Conservation (phyloP, 2,113 vertebrate genomes). For the Callospermophilus lateralis region DNA sequence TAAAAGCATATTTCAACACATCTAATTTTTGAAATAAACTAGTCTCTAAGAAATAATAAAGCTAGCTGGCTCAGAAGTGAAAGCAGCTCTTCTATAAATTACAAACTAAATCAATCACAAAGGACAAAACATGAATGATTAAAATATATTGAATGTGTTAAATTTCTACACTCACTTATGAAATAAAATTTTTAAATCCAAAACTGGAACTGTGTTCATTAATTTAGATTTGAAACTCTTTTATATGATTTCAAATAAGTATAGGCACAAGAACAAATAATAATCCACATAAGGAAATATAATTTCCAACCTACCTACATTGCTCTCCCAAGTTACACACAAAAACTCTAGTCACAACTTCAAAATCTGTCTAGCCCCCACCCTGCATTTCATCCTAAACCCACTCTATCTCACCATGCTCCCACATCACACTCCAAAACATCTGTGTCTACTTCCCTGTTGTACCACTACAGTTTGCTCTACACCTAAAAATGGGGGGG, state of each 20-base stretch:
- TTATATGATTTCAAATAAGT: constrained; percentile 49
- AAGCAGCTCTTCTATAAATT: constrained; percentile 23
- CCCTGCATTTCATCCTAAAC: background rate
- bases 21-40: constrained; percentile 32
- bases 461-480: background rate
- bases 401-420: background rate
- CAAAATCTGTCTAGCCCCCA: background rate
- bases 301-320: background rate
- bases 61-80: constrained; percentile 18
- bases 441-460: background rate
- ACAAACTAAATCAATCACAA: constrained; percentile 47
- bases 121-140: constrained; percentile 26
- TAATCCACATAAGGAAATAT: background rate
- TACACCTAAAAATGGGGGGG: background rate
- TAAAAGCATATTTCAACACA: constrained; percentile 48
- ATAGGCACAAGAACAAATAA: constrained; percentile 26
- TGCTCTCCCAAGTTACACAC: background rate
- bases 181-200: constrained; percentile 60
- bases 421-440: constrained; percentile 10
- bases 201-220: background rate
- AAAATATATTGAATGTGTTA: constrained; percentile 52
- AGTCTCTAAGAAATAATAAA: constrained; percentile 56
- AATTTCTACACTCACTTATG: constrained; percentile 44
- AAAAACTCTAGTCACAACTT: background rate
- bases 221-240: constrained; percentile 38